These are phyloP conservation scores for Oscheius sp. DNA, from an alignment of 2,888 invertebrate species.

Conservation along the genomic window DNA sequence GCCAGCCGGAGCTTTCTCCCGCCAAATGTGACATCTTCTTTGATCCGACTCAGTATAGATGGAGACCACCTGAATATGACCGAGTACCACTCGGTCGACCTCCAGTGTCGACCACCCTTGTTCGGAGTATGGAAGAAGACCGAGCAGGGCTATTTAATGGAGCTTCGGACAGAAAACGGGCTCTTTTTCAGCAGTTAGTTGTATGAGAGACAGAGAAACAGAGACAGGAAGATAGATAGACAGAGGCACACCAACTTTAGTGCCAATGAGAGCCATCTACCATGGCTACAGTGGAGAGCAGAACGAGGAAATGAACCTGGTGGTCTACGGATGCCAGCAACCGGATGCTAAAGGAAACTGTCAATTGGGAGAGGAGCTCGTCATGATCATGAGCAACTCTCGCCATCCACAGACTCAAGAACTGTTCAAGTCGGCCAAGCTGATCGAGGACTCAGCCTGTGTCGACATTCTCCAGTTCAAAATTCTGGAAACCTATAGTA, in stretches of 20 bases:
- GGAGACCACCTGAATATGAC: constrained; percentile 45
- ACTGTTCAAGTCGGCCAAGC: constrained; percentile 61
- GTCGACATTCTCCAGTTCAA: constrained; percentile 60
- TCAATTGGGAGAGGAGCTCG: constrained; percentile 50
- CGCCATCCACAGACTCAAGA: constrained; percentile 61
- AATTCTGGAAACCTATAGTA: constrained; percentile 59
- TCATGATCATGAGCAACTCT: constrained; percentile 60
- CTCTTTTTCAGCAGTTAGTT: constrained; percentile 32
- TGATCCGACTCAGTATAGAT: constrained; percentile 43
- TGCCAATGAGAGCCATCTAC: constrained; percentile 57
- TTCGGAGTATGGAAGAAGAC: constrained; percentile 46
- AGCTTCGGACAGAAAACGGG: constrained; percentile 38
- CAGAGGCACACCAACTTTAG: constrained; percentile 30
- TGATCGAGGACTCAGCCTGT: constrained; percentile 62
- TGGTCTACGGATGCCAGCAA: constrained; percentile 52
- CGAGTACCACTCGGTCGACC: constrained; percentile 54
- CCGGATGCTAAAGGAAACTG: constrained; percentile 51
- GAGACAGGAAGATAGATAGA: neutral
- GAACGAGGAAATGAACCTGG: constrained; percentile 65
- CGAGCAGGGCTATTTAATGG: constrained; percentile 50
- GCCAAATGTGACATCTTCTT: constrained; percentile 51
- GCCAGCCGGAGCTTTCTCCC: constrained; percentile 45
- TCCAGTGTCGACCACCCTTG: constrained; percentile 39
- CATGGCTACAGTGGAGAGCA: constrained; percentile 61
- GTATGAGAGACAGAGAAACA: neutral